phyloP scores from a whole-genome alignment of 2,888 invertebrate species.

The Osmoderma eremita region DNA sequence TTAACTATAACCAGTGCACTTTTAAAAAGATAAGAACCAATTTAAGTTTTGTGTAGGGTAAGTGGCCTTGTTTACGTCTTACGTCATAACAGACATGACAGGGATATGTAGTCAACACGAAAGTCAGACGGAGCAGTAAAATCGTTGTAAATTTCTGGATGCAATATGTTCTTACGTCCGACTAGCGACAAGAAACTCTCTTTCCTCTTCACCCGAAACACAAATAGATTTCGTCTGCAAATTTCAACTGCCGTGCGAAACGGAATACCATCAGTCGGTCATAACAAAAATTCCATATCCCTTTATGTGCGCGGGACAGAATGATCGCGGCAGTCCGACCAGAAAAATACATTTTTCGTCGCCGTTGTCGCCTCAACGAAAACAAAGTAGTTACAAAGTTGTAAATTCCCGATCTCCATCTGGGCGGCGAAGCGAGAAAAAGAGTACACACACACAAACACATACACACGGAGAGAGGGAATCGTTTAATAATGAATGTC shows the following conservation, averaged over 20 bases:
- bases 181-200: neutral
- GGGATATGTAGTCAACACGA: slow-evolving; percentile 15
- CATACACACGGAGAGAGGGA: no score
- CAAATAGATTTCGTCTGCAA: slow-evolving; percentile 48
- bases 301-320: slow-evolving; percentile 33
- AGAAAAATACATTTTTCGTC: slow-evolving; percentile 43
- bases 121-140: slow-evolving; percentile 24
- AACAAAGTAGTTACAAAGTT: slow-evolving; percentile 37
- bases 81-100: neutral
- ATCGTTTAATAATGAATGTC: slow-evolving; percentile 21
- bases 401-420: slow-evolving; percentile 29
- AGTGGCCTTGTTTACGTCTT: slow-evolving; percentile 12
- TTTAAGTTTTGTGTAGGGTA: neutral
- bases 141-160: slow-evolving; percentile 33
- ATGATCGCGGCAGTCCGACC: slow-evolving; percentile 23
- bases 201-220: neutral
- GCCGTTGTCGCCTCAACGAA: slow-evolving; percentile 10
- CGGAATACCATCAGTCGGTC: slow-evolving; percentile 40
- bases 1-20: no score
- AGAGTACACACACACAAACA: slow-evolving; percentile 12
- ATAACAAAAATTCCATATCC: slow-evolving; percentile 48
- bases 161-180: slow-evolving; percentile 29
- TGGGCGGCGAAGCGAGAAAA: slow-evolving; percentile 3
- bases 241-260: slow-evolving; percentile 51
- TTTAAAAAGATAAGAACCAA: no score